Percentiles rank a stretch among this genome's conserved stretches.
Evolutionary conservation across 1,140 invertebrate species (phyloP).

Genomic region (Nebria ingens): DNA sequence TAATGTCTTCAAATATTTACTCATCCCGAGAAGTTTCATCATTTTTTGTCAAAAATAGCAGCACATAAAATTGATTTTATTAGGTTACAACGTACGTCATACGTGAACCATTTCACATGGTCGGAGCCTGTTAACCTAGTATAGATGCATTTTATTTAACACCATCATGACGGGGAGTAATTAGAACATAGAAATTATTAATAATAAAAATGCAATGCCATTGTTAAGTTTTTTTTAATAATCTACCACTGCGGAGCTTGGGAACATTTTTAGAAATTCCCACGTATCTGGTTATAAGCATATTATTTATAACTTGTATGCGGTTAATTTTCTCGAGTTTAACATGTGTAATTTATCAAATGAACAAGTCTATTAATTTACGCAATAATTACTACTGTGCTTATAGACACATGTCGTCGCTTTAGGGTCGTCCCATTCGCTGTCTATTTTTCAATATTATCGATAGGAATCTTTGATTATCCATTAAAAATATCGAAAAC

Average conservation of each 20-base stretch:
- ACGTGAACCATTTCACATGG: background rate
- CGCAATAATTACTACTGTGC: background rate
- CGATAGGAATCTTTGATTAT: no score
- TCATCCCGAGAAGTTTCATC: no score
- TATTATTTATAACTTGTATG: background rate
- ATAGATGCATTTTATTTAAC: background rate
- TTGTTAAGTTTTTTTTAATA: background rate
- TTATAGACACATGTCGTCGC: no score
- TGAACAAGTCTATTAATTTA: background rate
- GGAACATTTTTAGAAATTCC: background rate
- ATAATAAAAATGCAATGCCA: background rate
- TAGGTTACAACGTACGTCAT: no score
- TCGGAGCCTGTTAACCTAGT: slow-evolving; percentile 2
- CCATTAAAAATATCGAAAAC: no score
- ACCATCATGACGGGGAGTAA: background rate
- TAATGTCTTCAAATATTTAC: no score
- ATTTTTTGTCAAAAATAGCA: no score
- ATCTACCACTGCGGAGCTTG: background rate
- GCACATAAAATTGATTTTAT: no score
- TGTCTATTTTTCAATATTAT: no score
- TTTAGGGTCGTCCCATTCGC: no score
- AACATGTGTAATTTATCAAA: background rate
- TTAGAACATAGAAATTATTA: background rate
- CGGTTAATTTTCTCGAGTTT: background rate
- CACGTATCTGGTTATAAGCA: background rate